Percentiles rank a stretch among this genome's conserved stretches.
These are phyloP conservation scores for Diarsia mendica DNA, from an alignment of 2,888 invertebrate genomes.

Conservation along the genomic window DNA sequence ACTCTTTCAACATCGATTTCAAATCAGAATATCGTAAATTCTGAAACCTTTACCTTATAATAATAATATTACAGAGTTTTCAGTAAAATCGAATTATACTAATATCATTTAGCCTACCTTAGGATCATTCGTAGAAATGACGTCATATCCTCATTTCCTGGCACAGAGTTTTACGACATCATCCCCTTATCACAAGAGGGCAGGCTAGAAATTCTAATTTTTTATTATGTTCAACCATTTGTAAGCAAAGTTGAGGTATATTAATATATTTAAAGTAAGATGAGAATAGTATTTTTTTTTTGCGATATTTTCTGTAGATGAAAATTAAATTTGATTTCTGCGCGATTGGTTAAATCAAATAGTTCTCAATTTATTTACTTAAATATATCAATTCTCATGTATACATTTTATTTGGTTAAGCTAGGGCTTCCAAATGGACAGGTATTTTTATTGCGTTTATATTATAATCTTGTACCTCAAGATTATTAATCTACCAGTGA, in stretches of 20 bases:
- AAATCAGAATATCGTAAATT: constrained; percentile 52
- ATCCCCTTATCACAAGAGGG: constrained; percentile 74
- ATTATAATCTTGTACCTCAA: neutral
- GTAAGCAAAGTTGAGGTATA: constrained; percentile 54
- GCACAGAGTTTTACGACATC: constrained; percentile 74
- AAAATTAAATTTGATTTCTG: neutral
- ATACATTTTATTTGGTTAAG: neutral
- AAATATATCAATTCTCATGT: neutral
- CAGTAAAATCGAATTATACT: constrained; percentile 57
- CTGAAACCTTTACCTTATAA: constrained; percentile 23
- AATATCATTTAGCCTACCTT: constrained; percentile 63
- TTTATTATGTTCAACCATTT: constrained; percentile 67
- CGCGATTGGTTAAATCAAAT: neutral
- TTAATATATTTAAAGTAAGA: constrained; percentile 45
- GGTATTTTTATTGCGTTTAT: neutral
- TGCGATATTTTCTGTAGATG: constrained; percentile 21
- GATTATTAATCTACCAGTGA: neutral
- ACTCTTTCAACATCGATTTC: constrained; percentile 28
- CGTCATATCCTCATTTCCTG: constrained; percentile 70
- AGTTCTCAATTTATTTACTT: neutral
- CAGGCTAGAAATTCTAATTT: constrained; percentile 71
- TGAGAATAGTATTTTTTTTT: constrained; percentile 20
- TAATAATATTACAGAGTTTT: constrained; percentile 40
- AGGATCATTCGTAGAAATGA: constrained; percentile 61
- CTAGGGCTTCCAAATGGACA: neutral